phyloP scores from a whole-genome alignment of 2,797 vertebrate genomes.

The Epinephelus malabaricus region DNA sequence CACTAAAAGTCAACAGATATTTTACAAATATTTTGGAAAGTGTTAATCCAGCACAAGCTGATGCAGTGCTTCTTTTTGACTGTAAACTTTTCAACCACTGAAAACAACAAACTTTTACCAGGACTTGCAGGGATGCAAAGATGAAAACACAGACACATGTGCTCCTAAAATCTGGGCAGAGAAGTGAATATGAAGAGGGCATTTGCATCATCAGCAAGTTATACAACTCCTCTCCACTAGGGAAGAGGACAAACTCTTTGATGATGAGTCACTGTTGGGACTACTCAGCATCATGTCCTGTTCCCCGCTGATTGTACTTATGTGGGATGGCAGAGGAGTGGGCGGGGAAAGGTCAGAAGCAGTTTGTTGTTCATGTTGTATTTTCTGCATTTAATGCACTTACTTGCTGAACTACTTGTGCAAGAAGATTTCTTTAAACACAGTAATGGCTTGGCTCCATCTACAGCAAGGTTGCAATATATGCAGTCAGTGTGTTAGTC shows the following conservation, averaged over 20 bases:
- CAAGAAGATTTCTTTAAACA: background rate
- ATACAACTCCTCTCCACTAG: conserved; percentile 44
- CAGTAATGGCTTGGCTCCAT: background rate
- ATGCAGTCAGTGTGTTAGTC: background rate
- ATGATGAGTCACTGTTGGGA: conserved; percentile 70
- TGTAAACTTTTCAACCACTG: background rate
- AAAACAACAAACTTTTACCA: background rate
- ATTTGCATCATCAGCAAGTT: conserved; percentile 45
- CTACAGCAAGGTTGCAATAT: background rate
- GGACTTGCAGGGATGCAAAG: conserved; percentile 9
- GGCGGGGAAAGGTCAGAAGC: conserved; percentile 18
- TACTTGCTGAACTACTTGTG: background rate
- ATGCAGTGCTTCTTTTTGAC: background rate
- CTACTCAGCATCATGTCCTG: conserved; percentile 33
- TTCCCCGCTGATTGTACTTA: conserved; percentile 37
- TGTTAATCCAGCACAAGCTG: background rate
- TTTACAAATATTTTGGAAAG: background rate
- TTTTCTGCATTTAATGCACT: conserved; percentile 14
- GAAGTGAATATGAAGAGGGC: conserved; percentile 11
- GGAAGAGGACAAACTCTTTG: conserved; percentile 35
- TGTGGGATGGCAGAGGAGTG: conserved; percentile 47
- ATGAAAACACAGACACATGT: conserved; percentile 14
- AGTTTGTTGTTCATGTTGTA: conserved; percentile 20
- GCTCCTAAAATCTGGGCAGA: background rate
- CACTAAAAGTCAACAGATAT: background rate